These are phyloP conservation scores for Tenthredo notha DNA, from an alignment of 2,888 invertebrate genomes.

Conservation along the genomic window DNA sequence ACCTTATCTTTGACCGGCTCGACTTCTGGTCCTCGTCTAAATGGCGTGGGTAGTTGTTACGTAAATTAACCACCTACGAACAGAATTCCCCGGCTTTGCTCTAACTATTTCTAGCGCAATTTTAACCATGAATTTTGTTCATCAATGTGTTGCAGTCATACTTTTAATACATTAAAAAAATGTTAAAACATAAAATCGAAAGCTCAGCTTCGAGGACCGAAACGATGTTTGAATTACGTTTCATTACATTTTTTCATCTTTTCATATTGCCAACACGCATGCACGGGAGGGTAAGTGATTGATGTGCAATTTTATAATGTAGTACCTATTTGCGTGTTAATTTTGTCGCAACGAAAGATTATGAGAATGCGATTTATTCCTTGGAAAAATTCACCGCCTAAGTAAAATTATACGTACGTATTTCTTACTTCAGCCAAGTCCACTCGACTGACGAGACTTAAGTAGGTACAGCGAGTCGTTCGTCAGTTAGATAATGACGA, in stretches of 20 bases:
- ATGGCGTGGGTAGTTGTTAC: conserved; percentile 46
- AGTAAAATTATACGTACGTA: not conserved
- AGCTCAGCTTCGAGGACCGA: not conserved
- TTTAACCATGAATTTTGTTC: not conserved
- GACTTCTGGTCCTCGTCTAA: conserved; percentile 36
- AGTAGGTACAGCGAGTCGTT: conserved; percentile 7
- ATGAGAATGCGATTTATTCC: not conserved
- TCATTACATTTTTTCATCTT: not conserved
- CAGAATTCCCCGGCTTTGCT: conserved; percentile 13
- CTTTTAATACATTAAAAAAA: not conserved
- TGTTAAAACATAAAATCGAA: not conserved
- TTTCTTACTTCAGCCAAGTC: not conserved
- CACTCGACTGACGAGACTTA: conserved; percentile 15
- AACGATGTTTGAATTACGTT: not conserved
- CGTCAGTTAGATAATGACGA: conserved; percentile 38
- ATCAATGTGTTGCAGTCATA: not conserved
- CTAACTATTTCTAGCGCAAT: conserved; percentile 3
- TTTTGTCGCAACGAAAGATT: not conserved
- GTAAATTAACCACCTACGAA: conserved; percentile 50
- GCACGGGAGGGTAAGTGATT: not conserved
- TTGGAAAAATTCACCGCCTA: not conserved
- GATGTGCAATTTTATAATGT: not conserved
- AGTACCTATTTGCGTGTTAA: not conserved
- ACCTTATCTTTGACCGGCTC: conserved; percentile 38
- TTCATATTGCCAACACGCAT: not conserved